phyloP scores from a whole-genome alignment of 2,888 invertebrate genomes.

The Notocelia uddmanniana region DNA sequence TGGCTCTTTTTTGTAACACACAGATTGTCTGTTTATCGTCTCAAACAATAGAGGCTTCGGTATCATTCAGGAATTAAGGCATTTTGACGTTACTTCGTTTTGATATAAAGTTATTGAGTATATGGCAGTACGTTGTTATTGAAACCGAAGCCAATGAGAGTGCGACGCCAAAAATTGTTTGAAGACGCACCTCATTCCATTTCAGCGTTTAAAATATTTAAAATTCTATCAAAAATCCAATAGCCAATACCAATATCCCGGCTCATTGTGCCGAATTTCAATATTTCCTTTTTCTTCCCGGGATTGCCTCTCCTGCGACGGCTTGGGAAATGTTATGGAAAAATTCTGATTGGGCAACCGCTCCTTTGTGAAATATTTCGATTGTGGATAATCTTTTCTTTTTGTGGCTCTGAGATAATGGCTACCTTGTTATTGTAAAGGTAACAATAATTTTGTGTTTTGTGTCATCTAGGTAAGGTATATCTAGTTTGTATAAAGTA shows the following conservation, averaged over 20 bases:
- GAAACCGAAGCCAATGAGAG: background rate
- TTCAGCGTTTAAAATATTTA: constrained; percentile 38
- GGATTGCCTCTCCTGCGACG: constrained; percentile 51
- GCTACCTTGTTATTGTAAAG: constrained; percentile 26
- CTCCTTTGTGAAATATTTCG: constrained; percentile 56
- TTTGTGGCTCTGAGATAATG: constrained; percentile 32
- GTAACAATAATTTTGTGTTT: constrained; percentile 26
- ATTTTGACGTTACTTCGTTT: too few species aligned
- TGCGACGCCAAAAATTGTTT: background rate
- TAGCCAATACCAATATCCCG: constrained; percentile 45
- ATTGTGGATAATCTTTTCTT: constrained; percentile 42
- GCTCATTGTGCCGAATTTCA: constrained; percentile 49
- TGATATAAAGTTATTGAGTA: too few species aligned
- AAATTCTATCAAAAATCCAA: constrained; percentile 45
- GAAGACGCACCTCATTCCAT: background rate
- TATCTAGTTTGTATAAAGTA: background rate
- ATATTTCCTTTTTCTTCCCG: constrained; percentile 57
- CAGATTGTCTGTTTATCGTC: too few species aligned
- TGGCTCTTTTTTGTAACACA: too few species aligned
- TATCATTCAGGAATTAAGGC: too few species aligned
- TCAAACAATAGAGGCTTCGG: too few species aligned
- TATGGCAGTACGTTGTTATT: too few species aligned
- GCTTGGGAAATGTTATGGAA: constrained; percentile 59
- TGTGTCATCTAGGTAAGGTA: background rate
- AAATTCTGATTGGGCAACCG: constrained; percentile 59